A percentile compares a stretch with the other conserved stretches of the same genome.
These are phyloP conservation scores for Ommatoiulus sabulosus DNA, from an alignment of 2,888 invertebrate genomes.

Conservation along the genomic window DNA sequence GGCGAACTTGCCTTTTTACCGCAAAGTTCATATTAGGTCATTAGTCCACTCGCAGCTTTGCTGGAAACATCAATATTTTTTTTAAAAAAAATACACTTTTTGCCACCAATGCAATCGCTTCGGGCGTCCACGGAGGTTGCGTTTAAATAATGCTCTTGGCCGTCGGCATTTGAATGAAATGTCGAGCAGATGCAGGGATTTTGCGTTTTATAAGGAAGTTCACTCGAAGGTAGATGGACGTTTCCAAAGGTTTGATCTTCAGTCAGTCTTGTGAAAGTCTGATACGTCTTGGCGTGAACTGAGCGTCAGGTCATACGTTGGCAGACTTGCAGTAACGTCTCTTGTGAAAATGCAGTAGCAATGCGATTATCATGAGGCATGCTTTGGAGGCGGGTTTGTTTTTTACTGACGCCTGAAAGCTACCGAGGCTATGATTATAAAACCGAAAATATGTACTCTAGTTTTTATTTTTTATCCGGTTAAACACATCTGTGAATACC, in stretches of 20 bases:
- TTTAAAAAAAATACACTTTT: background rate
- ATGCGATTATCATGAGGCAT: background rate
- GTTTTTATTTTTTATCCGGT: too few relatives aligned
- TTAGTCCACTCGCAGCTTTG: slow-evolving; percentile 7
- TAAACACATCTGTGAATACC: too few relatives aligned
- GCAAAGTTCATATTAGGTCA: slow-evolving; percentile 45
- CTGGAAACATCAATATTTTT: background rate
- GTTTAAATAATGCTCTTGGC: background rate
- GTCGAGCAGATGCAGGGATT: background rate
- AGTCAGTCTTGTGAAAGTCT: too few relatives aligned
- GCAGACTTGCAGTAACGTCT: background rate
- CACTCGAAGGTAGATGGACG: background rate
- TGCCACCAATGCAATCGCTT: background rate
- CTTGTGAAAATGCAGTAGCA: background rate
- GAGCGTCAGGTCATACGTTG: background rate
- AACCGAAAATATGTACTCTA: too few relatives aligned
- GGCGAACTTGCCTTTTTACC: slow-evolving; percentile 40
- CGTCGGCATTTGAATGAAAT: too few relatives aligned
- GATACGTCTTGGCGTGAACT: background rate
- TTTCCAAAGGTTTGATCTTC: too few relatives aligned
- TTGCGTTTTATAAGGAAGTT: background rate
- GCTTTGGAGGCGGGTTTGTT: background rate
- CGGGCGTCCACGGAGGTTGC: background rate
- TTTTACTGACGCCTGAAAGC: background rate
- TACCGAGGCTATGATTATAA: background rate